A percentile compares a stretch with the other conserved stretches of the same genome.
Conservation (phyloP, 2,113 vertebrate species). For the Rhegmatorhina hoffmannsi region DNA sequence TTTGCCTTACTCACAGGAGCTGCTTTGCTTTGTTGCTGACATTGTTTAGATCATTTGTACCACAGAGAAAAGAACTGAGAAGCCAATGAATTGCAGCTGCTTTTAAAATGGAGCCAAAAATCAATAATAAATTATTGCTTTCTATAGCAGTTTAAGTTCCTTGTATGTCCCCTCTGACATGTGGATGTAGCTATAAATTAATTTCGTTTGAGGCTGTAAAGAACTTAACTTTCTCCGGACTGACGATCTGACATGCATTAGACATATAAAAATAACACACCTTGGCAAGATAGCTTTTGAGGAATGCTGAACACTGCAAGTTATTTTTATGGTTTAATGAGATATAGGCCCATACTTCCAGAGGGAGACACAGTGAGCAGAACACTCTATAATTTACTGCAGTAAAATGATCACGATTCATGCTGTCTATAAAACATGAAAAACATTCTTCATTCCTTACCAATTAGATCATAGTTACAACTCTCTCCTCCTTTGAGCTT, state of each 20-base stretch:
- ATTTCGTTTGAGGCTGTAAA: slow-evolving; percentile 68
- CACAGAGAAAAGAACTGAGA: slow-evolving; percentile 26
- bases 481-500: slow-evolving; percentile 76
- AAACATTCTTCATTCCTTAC: slow-evolving; percentile 81
- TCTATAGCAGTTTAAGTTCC: slow-evolving; percentile 59
- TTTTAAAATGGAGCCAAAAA: slow-evolving; percentile 71
- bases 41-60: slow-evolving; percentile 38
- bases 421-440: slow-evolving; percentile 84
- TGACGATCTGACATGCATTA: slow-evolving; percentile 56
- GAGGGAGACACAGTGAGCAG: slow-evolving; percentile 62
- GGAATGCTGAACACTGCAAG: slow-evolving; percentile 52
- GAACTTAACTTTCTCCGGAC: slow-evolving; percentile 37
- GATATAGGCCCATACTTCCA: slow-evolving; percentile 66
- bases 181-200: slow-evolving; percentile 74
- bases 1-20: slow-evolving; percentile 33
- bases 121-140: slow-evolving; percentile 80
- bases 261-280: slow-evolving; percentile 73
- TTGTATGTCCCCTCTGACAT: slow-evolving; percentile 64
- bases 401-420: slow-evolving; percentile 80
- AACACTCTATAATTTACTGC: slow-evolving; percentile 78
- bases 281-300: slow-evolving; percentile 65
- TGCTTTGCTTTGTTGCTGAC: not conserved
- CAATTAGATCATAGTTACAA: slow-evolving; percentile 82
- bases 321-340: slow-evolving; percentile 80
- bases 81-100: slow-evolving; percentile 63